phyloP scores from a whole-genome alignment of 2,888 invertebrate genomes.

The Brachynemurus nebulosus region DNA sequence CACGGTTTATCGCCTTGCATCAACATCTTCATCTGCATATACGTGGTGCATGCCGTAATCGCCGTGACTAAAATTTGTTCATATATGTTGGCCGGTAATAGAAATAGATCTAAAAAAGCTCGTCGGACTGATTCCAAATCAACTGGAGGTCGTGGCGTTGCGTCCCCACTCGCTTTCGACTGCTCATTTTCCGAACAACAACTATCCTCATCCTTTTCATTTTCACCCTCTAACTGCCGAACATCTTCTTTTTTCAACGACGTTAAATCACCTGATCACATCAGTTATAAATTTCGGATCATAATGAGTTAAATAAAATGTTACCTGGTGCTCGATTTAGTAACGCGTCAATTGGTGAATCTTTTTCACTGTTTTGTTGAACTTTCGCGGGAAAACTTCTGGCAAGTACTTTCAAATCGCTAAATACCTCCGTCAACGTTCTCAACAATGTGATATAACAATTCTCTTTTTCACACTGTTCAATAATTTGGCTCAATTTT shows the following conservation, averaged over 20 bases:
- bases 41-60: slow-evolving; percentile 54
- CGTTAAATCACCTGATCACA: slow-evolving; percentile 31
- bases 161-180: slow-evolving; percentile 12
- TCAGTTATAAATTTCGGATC: not conserved
- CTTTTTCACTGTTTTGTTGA: slow-evolving; percentile 32
- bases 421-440: slow-evolving; percentile 65
- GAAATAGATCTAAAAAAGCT: slow-evolving; percentile 40
- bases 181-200: slow-evolving; percentile 30
- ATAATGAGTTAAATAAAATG: not conserved
- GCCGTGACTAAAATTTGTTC: slow-evolving; percentile 58
- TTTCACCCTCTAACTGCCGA: slow-evolving; percentile 59
- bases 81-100: slow-evolving; percentile 29
- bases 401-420: slow-evolving; percentile 51
- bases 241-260: slow-evolving; percentile 56
- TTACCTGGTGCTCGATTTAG: slow-evolving; percentile 36
- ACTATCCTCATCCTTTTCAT: slow-evolving; percentile 79
- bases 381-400: slow-evolving; percentile 51
- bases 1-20: slow-evolving; percentile 25
- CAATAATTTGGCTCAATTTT: slow-evolving; percentile 57
- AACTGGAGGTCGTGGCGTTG: slow-evolving; percentile 33
- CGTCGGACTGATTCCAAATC: slow-evolving; percentile 59
- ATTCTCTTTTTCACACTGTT: slow-evolving; percentile 53
- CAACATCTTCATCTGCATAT: slow-evolving; percentile 53
- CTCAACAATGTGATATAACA: slow-evolving; percentile 58
- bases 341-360: slow-evolving; percentile 36